Evolutionary conservation across 2,797 vertebrate genomes (phyloP), one percentile per base, ranked within the genome.

Genomic region (Diplodus puntazzo): DNA sequence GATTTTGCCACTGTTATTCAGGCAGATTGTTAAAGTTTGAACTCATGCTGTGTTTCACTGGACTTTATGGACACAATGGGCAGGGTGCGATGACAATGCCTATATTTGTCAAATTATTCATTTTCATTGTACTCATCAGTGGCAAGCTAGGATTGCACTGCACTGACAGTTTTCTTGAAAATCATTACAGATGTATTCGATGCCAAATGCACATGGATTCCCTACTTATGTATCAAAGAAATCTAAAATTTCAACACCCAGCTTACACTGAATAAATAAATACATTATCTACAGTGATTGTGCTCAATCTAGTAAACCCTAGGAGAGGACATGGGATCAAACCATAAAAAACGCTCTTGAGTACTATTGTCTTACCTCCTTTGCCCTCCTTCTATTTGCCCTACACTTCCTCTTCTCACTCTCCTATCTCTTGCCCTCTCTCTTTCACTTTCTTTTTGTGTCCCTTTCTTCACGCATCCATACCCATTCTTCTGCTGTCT

Each of bases 11-110:
- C 60, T 55, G 46, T 48, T 67, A 25, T 34, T 69, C 43, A 61
- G 55, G 54, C 27, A 53, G 50, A 48, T 14, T 34, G 72, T 66
- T 58, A 17, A 59, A 20, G 57, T 77, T 59, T 54, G 57, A 73
- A 58, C 16, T 46, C 50, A 30, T 66, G 63, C 80, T 80, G 74
- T 50, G 60, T 62, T 49, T 60, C 58, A 58, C 39, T 59, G 27
- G 42, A 54, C 54, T 55, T 16, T 42, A 49, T 53, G 23, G 60
- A 68, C 62, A 64, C 43, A 75, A 21, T 16, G 18, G 16, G 49
- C 34, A 8, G 14, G n/a, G 20, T 45, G 18, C 27, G 20, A 17
- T 34, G 39, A 80, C 17, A 48, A 39, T 39, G 67, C 8, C 27
- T 43, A 10, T 48, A 42, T 52, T 75, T 65, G 18, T 55, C 25